Conservation (phyloP, 2,113 vertebrate genomes). For the Notothenia coriiceps region DNA sequence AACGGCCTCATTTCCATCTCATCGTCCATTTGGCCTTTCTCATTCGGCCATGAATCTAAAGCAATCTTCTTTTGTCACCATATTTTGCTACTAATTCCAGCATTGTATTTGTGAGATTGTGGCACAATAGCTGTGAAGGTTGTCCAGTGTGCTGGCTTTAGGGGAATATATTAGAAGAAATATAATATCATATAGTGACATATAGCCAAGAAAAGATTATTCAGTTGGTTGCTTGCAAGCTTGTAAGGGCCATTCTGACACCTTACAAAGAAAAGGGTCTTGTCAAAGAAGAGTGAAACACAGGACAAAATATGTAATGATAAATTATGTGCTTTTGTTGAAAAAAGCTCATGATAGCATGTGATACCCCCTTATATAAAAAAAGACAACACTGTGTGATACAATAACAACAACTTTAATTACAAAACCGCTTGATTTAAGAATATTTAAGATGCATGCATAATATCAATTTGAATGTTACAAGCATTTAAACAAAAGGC, state of each 20-base stretch:
- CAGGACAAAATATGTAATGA: no score
- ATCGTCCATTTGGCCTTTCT: not conserved
- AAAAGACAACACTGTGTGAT: not conserved
- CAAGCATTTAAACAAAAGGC: not conserved
- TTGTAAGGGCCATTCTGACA: not conserved
- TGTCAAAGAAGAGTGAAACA: not conserved
- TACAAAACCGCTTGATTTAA: no score
- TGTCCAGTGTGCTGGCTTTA: not conserved
- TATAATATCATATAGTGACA: no score
- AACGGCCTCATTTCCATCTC: slow-evolving; percentile 1
- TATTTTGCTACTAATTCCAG: not conserved
- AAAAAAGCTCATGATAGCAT: not conserved
- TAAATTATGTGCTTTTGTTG: no score
- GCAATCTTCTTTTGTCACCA: not conserved
- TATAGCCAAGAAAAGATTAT: no score
- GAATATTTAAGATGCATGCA: not conserved
- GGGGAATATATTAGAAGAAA: no score
- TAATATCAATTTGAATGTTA: not conserved
- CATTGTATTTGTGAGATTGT: not conserved
- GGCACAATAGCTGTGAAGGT: not conserved
- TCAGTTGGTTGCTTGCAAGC: no score
- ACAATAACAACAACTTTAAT: no score
- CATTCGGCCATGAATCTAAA: not conserved
- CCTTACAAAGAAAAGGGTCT: not conserved
- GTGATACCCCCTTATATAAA: not conserved